Conservation (phyloP, 2,888 invertebrate genomes). For the Euproctis similis region DNA sequence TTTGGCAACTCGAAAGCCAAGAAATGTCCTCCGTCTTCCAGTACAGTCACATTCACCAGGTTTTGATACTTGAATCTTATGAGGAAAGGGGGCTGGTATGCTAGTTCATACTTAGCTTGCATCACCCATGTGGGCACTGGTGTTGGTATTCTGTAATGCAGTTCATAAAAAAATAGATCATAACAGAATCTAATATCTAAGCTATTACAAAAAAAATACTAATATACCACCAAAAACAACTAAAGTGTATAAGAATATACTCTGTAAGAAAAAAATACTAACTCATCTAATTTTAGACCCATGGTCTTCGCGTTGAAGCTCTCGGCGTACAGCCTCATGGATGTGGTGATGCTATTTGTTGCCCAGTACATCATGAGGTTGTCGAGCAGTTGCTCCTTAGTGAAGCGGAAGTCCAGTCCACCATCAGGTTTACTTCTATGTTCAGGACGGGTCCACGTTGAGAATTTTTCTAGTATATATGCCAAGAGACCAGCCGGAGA, state of each 20-base stretch:
- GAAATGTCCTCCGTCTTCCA: constrained; percentile 88
- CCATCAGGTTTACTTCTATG: constrained; percentile 75
- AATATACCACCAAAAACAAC: too few relatives aligned
- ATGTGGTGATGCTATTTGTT: constrained; percentile 82
- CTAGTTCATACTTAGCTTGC: constrained; percentile 81
- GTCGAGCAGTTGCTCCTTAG: constrained; percentile 83
- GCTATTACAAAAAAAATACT: too few relatives aligned
- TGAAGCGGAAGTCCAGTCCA: constrained; percentile 78
- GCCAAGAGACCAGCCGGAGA: constrained; percentile 88
- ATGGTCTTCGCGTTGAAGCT: constrained; percentile 42
- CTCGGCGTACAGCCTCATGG: constrained; percentile 85
- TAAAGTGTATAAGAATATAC: constrained; percentile 30
- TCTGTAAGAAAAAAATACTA: constrained; percentile 52
- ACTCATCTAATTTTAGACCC: constrained; percentile 54
- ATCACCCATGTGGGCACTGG: constrained; percentile 81
- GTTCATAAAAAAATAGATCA: too few relatives aligned
- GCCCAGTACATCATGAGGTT: constrained; percentile 91
- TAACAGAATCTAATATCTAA: too few relatives aligned
- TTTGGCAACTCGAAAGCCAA: constrained; percentile 86
- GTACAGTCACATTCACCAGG: constrained; percentile 77
- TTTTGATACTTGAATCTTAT: constrained; percentile 77
- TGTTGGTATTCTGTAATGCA: constrained; percentile 73
- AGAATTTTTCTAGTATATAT: constrained; percentile 90
- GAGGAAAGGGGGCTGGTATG: constrained; percentile 73
- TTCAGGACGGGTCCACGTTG: constrained; percentile 79